Conservation (phyloP, 2,888 invertebrate genomes). For the Dione juno region DNA sequence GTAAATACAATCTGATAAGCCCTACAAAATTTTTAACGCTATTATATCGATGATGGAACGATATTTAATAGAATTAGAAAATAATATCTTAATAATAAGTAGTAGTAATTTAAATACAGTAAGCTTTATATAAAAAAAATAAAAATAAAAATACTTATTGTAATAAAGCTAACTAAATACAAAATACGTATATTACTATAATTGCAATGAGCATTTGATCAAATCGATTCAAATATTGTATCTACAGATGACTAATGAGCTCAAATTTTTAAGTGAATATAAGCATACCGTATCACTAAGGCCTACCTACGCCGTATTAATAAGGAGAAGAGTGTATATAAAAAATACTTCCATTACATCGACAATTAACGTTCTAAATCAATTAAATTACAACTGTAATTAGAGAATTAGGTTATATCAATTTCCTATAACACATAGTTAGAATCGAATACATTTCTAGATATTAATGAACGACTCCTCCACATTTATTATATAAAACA, state of each 20-base stretch:
- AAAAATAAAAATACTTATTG: too few species aligned
- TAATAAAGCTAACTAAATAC: too few species aligned
- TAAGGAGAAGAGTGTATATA: too few species aligned
- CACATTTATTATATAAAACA: slow-evolving; percentile 39
- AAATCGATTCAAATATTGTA: too few species aligned
- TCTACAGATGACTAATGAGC: too few species aligned
- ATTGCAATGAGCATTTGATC: too few species aligned
- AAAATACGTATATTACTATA: too few species aligned
- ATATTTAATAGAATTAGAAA: neutral
- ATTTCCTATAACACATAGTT: slow-evolving; percentile 28
- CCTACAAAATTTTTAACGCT: slow-evolving; percentile 17
- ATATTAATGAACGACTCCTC: slow-evolving; percentile 36
- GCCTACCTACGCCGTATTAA: too few species aligned
- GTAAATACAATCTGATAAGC: slow-evolving; percentile 19
- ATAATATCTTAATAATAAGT: neutral
- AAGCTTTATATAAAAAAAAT: too few species aligned
- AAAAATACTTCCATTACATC: neutral
- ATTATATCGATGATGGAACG: slow-evolving; percentile 8
- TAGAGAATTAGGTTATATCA: slow-evolving; percentile 19
- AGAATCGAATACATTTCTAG: slow-evolving; percentile 26
- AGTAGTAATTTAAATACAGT: too few species aligned
- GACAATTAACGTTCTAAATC: neutral
- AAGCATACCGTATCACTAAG: too few species aligned
- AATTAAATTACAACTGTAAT: neutral
- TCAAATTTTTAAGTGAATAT: too few species aligned